Percentiles rank a stretch among this genome's conserved stretches.
phyloP scores from a whole-genome alignment of 2,113 vertebrate genomes.

The Halcyon senegalensis region DNA sequence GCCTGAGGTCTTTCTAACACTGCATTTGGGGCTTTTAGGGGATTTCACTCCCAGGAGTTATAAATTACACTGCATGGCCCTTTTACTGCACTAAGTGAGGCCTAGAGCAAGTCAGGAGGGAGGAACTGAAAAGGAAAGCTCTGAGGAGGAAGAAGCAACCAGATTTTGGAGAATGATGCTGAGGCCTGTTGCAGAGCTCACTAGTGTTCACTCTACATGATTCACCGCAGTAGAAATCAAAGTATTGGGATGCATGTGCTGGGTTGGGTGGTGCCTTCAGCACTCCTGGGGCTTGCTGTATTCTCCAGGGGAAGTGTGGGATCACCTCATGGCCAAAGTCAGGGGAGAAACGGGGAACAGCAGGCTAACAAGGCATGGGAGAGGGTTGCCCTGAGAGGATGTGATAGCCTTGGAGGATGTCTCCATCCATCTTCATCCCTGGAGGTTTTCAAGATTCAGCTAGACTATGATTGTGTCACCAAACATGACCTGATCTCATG shows the following conservation, averaged over 20 bases:
- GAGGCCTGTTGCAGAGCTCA: neutral
- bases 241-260: neutral
- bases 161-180: neutral
- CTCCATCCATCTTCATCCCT: neutral
- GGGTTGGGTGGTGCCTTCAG: neutral
- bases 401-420: neutral
- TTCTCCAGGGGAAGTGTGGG: accelerated
- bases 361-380: accelerated
- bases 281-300: neutral
- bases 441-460: neutral
- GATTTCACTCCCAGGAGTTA: neutral
- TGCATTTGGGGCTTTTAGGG: neutral
- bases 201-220: accelerated
- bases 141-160: neutral
- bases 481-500: neutral
- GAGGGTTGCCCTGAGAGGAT: neutral
- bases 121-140: neutral
- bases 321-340: neutral
- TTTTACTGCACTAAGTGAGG: neutral
- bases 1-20: neutral
- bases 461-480: neutral
- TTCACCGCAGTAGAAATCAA: neutral
- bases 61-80: neutral
- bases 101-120: neutral
- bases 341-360: neutral